Evolutionary conservation across 2,797 vertebrate genomes (phyloP), one percentile per base, ranked within the genome.

Genomic region (Chelidonichthys spinosus): DNA sequence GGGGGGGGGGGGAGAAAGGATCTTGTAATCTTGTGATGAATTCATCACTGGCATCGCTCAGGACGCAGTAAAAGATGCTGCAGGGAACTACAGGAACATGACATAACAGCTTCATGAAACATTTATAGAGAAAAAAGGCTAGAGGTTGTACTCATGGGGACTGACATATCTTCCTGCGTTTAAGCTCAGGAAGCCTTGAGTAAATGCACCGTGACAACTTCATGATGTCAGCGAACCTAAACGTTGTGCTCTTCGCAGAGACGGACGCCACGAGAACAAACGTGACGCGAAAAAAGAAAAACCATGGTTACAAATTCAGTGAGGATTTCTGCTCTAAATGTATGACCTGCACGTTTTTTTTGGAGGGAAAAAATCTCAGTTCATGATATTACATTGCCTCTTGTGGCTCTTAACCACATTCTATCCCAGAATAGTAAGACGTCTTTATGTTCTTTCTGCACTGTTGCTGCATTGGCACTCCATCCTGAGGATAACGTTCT

Each of bases 31-130:
- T 61, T 69, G 72, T 63, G 69, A 86, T 83, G 72, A 86, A 90
- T 87, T 85, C 68, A 88, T 84, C 88, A 76, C 60, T 11, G 40
- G 58, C 62, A 69, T 87, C 83, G 76, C 72, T 73, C 63, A 74
- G 69, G 82, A 84, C 44, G 78, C 60, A 44, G 62, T 55, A 36
- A 69, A 78, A 73, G 83, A 79, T 54, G 76, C 86, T 79, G 69
- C 44, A 18, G 76, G 69, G 74, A 85, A 76, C 63, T 76, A 74
- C 55, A 56, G 59, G 63, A 77, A 82, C 79, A 63, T 88, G 88
- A 92, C 90, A 90, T 86, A 89, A 90, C 85, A 78, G 72, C 76
- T 69, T 87, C 80, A 89, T 92, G 76, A 87, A 92, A 90, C 82
- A 91, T 92, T 88, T 72, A 91, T 86, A 37, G 46, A 65, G 66